Conservation (phyloP, 2,113 vertebrate species). For the Shinisaurus crocodilurus region DNA sequence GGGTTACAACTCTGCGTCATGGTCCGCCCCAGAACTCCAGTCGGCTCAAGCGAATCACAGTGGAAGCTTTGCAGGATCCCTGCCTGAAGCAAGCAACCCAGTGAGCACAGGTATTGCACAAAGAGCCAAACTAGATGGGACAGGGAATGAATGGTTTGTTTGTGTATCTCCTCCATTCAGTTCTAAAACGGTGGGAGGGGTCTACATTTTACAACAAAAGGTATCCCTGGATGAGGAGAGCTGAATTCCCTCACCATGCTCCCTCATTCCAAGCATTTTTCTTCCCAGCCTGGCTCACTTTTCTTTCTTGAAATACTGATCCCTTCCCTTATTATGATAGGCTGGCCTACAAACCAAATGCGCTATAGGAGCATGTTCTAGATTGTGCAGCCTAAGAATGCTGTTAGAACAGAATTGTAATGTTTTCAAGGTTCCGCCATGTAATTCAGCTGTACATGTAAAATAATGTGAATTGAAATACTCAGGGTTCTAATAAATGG, state of each 20-base stretch:
- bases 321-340: background rate
- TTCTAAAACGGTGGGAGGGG: background rate
- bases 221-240: background rate
- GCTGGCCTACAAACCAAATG: background rate
- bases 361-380: background rate
- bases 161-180: background rate
- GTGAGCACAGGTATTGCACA: constrained; percentile 68
- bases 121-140: constrained; percentile 7
- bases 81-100: constrained; percentile 64
- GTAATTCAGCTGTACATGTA: background rate
- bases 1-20: constrained; percentile 64
- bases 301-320: background rate
- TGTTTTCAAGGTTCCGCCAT: background rate
- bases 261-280: background rate
- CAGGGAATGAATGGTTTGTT: background rate
- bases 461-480: background rate
- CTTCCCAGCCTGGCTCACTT: background rate
- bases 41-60: constrained; percentile 60
- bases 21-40: constrained; percentile 71
- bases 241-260: background rate
- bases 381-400: background rate
- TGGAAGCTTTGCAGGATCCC: constrained; percentile 57
- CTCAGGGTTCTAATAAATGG: background rate
- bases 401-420: background rate
- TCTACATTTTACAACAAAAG: background rate